Evolutionary conservation across 2,888 invertebrate genomes (phyloP), one percentile per base, ranked within the genome.

Genomic region (Melanostoma scalare): DNA sequence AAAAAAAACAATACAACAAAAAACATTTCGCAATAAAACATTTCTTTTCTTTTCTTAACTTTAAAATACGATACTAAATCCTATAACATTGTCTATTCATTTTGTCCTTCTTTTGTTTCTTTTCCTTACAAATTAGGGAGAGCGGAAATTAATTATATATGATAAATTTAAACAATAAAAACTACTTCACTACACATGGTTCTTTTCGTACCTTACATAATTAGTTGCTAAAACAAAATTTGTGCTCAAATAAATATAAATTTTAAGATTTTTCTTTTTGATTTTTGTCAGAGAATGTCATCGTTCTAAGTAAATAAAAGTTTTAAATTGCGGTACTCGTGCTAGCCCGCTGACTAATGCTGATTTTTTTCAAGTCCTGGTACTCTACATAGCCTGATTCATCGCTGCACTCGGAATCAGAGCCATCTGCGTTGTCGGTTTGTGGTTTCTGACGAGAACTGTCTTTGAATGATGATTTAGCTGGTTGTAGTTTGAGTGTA

Each of bases 311-410:
- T 55, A 33, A 31, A 38, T 30, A 31, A 58, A 50, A 60, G n/a
- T 36, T 9, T 84, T 67, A 85, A 44, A 85, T 76, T 20, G 68
- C 76, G 48, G 85, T 80, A 72, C 72, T 80, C 35, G 85, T 76
- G 42, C 72, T 68, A 5, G 72, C 68, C 60, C 53, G 77, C 67
- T 74, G 69, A 46, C 65, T 55, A 58, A 56, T 68, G 42, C 56
- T 73, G 65, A 69, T 68, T 42, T 74, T 65, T 40, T 63, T 82
- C 6, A 58, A 6, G 76, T 94, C 95, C 85, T 94, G 91, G 75
- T 93, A 93, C 89, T 97, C 97, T 36, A 96, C 97, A 91, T 97
- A 97, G 3, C 97, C 97, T 73, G 96, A 97, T 90, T 98, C 97
- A 88, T 97, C 97, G 90, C 96, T 96, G 89, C 96, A 95, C 85